These are phyloP conservation scores for Protodeltote pygarga DNA, from an alignment of 2,888 invertebrate genomes.

Conservation along the genomic window DNA sequence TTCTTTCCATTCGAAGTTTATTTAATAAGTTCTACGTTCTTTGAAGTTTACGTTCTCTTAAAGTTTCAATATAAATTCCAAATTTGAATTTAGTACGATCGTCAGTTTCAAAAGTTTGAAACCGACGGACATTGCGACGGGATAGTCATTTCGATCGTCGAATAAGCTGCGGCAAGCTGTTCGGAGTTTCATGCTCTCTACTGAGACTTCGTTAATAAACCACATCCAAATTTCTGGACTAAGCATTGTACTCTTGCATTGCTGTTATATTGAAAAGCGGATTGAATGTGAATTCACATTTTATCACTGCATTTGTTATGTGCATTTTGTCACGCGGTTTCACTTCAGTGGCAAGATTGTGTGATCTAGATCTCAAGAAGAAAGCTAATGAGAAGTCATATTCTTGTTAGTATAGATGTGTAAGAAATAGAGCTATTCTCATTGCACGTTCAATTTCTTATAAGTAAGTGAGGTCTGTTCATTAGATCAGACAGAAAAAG, in stretches of 20 bases:
- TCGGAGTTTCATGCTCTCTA: slow-evolving; percentile 44
- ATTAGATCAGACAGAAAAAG: slow-evolving; percentile 28
- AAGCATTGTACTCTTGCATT: slow-evolving; percentile 12
- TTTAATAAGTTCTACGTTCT: slow-evolving; percentile 32
- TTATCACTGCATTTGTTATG: slow-evolving; percentile 6
- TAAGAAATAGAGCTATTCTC: slow-evolving; percentile 15
- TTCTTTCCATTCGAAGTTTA: slow-evolving; percentile 18
- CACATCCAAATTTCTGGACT: slow-evolving; percentile 41
- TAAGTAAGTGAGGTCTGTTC: slow-evolving; percentile 45
- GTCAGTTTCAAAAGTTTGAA: slow-evolving; percentile 50
- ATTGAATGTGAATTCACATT: slow-evolving; percentile 12
- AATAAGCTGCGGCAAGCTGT: slow-evolving; percentile 50
- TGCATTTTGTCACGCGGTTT: slow-evolving; percentile 19
- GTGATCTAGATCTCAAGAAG: slow-evolving; percentile 17
- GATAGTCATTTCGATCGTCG: slow-evolving; percentile 47
- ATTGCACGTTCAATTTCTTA: slow-evolving; percentile 27
- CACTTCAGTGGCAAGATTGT: background rate
- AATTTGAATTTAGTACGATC: slow-evolving; percentile 46
- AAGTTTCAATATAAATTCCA: slow-evolving; percentile 52
- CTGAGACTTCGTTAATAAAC: slow-evolving; percentile 52
- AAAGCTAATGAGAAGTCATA: slow-evolving; percentile 14
- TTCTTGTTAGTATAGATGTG: background rate
- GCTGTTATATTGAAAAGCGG: slow-evolving; percentile 10
- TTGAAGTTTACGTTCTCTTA: slow-evolving; percentile 20
- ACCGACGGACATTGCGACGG: slow-evolving; percentile 41